Percentiles rank a stretch among this genome's conserved stretches.
Evolutionary conservation across 1,140 invertebrate genomes (phyloP).

Genomic region (Drosophila leontia): DNA sequence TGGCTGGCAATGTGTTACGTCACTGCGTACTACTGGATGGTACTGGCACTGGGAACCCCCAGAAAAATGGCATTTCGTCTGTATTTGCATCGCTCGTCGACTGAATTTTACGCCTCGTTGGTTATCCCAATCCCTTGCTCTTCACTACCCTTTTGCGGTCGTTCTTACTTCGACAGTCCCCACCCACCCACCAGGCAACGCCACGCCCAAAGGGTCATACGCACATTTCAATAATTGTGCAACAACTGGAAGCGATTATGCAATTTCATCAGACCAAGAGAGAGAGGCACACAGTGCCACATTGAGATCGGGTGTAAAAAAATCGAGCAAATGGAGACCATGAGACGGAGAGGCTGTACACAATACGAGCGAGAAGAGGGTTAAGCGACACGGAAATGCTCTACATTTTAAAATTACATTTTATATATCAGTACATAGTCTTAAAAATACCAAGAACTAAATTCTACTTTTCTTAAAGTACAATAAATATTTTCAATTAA

Average conservation of each 20-base stretch:
- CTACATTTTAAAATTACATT: not conserved
- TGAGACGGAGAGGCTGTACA: not conserved
- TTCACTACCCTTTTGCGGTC: constrained; percentile 23
- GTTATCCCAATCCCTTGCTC: constrained; percentile 26
- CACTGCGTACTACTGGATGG: not conserved
- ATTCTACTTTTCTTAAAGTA: not conserved
- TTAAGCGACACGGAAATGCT: not conserved
- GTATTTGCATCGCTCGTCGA: constrained; percentile 55
- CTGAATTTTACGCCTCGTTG: constrained; percentile 80
- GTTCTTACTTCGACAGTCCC: not conserved
- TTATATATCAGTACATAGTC: too few relatives aligned
- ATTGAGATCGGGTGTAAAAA: constrained; percentile 67
- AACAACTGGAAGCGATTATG: constrained; percentile 83
- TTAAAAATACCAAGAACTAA: too few relatives aligned
- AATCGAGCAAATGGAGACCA: constrained; percentile 14
- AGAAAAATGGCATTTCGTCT: constrained; percentile 72
- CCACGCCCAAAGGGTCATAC: constrained; percentile 25
- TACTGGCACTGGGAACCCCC: constrained; percentile 8
- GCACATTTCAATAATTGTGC: constrained; percentile 83
- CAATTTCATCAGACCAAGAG: constrained; percentile 80
- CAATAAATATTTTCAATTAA: not conserved
- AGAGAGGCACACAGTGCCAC: constrained; percentile 54
- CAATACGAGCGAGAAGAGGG: too few relatives aligned
- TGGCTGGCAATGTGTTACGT: constrained; percentile 36
- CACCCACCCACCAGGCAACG: constrained; percentile 1